These are phyloP conservation scores for Mesocentrotus franciscanus DNA, from an alignment of 53 echinoderm and acorn worm species.

Conservation along the genomic window DNA sequence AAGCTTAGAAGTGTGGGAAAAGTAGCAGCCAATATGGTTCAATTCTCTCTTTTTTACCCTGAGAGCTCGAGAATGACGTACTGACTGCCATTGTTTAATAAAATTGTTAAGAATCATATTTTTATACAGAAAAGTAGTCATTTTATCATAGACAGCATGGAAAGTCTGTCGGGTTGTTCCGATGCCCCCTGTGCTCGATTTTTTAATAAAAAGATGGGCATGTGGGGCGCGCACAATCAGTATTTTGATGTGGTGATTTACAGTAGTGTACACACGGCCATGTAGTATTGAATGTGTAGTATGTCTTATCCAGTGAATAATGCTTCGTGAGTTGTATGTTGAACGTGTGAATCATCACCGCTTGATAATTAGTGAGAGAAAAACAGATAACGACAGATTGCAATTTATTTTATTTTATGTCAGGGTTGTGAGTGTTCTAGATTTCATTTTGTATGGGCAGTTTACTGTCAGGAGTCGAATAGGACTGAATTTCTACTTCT, in stretches of 20 bases:
- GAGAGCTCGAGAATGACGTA: neutral
- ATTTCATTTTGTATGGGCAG: slow-evolving; percentile 27
- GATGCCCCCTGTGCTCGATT: neutral
- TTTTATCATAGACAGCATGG: slow-evolving; percentile 40
- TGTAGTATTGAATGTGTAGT: slow-evolving; percentile 29
- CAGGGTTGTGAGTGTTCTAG: slow-evolving; percentile 5
- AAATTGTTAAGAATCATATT: slow-evolving; percentile 58
- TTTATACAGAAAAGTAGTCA: slow-evolving; percentile 61
- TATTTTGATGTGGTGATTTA: slow-evolving; percentile 31
- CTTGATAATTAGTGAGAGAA: slow-evolving; percentile 9
- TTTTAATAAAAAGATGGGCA: neutral
- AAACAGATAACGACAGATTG: slow-evolving; percentile 22
- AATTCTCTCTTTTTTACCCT: neutral
- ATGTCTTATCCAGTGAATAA: neutral
- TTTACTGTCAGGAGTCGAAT: neutral
- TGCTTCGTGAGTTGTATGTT: slow-evolving; percentile 51
- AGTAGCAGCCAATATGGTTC: neutral
- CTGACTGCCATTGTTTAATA: slow-evolving; percentile 8
- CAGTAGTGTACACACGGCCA: neutral
- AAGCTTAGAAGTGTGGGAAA: neutral
- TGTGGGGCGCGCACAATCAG: neutral
- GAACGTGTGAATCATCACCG: slow-evolving; percentile 6
- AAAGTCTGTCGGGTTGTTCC: neutral
- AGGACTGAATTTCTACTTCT: slow-evolving; percentile 5
- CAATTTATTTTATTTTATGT: slow-evolving; percentile 10